phyloP scores from a whole-genome alignment of 2,113 vertebrate genomes.

The Hyperoodon ampullatus region DNA sequence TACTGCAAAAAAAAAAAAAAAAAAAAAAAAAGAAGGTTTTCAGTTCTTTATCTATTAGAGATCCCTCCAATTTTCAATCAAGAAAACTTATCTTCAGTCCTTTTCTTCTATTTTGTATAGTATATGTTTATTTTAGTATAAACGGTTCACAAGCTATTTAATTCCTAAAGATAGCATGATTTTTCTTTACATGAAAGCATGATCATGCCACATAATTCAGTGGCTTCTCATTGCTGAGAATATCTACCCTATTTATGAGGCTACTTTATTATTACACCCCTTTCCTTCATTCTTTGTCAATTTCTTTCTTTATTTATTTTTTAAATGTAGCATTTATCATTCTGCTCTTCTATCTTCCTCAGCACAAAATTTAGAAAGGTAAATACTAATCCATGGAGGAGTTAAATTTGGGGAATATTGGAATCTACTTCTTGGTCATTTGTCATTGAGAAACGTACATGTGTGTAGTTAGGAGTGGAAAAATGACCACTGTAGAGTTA shows the following conservation, averaged over 20 bases:
- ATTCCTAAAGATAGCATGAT: not conserved
- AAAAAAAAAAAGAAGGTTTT: no score
- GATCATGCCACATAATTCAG: not conserved
- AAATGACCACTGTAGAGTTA: not conserved
- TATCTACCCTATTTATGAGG: not conserved
- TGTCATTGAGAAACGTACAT: not conserved
- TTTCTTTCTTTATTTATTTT: not conserved
- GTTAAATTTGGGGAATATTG: not conserved
- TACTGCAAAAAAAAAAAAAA: no score
- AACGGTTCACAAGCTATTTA: not conserved
- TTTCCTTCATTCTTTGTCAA: not conserved
- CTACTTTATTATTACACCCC: not conserved
- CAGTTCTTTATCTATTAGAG: not conserved
- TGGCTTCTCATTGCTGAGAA: not conserved
- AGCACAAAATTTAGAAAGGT: not conserved
- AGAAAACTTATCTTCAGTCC: not conserved
- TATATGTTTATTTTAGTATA: not conserved
- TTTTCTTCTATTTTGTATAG: not conserved
- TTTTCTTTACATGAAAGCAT: not conserved
- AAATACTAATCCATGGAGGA: not conserved
- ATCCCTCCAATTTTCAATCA: not conserved
- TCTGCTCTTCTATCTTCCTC: not conserved
- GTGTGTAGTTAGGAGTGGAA: not conserved
- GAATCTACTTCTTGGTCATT: not conserved
- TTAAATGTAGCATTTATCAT: not conserved